Conservation (phyloP, 2,888 invertebrate genomes). For the Chymomyza fuscimana region DNA sequence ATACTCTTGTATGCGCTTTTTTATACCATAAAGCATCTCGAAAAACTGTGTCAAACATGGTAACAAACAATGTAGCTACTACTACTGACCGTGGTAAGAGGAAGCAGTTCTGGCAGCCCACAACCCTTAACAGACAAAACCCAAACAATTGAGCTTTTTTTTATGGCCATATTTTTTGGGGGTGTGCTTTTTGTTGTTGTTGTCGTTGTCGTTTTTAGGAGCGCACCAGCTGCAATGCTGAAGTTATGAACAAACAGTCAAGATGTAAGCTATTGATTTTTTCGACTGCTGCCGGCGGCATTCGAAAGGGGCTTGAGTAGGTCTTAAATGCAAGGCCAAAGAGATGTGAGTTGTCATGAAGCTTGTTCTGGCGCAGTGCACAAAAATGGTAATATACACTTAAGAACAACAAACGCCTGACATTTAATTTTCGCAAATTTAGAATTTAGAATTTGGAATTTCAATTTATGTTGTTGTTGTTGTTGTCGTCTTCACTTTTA, state of each 20-base stretch:
- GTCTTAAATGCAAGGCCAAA: background rate
- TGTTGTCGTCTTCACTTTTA: conserved; percentile 1
- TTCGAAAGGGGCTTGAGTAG: background rate
- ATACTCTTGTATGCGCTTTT: background rate
- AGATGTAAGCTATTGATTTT: conserved; percentile 4
- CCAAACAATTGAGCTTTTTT: conserved; percentile 8
- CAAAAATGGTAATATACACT: background rate
- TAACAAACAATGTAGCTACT: background rate
- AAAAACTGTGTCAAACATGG: background rate
- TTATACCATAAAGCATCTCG: background rate
- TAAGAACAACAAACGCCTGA: background rate
- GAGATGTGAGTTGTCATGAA: background rate
- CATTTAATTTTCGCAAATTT: background rate
- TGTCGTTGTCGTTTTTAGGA: background rate
- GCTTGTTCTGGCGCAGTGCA: no score
- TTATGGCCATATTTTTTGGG: background rate
- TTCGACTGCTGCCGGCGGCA: background rate
- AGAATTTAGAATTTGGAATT: background rate
- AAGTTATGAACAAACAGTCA: background rate
- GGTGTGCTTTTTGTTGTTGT: background rate
- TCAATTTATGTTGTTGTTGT: background rate
- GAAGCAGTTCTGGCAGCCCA: background rate
- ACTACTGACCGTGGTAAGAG: no score
- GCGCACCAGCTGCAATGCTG: background rate
- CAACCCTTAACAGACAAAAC: background rate